A percentile compares a stretch with the other conserved stretches of the same genome.
phyloP scores from a whole-genome alignment of 2,888 invertebrate genomes.

The Paralinhomoeus sp. region DNA sequence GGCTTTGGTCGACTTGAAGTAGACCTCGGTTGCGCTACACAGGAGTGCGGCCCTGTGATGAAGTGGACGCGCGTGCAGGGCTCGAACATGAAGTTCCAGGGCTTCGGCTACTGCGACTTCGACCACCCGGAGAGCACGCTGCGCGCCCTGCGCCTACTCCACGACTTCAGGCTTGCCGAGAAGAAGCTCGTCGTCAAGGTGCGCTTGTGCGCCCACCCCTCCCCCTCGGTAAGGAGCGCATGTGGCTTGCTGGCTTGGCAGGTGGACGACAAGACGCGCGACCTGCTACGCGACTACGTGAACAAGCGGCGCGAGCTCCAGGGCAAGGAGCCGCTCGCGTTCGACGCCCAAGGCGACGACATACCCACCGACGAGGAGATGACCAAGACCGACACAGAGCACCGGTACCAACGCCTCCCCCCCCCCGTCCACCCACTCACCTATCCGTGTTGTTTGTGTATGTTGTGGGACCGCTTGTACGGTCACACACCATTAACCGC shows the following conservation, averaged over 20 bases:
- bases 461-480: too few species aligned
- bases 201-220: not conserved
- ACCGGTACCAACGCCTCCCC: too few species aligned
- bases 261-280: conserved; percentile 79
- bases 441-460: too few species aligned
- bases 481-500: too few species aligned
- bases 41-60: conserved; percentile 73
- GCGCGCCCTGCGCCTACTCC: conserved; percentile 63
- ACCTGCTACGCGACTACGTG: conserved; percentile 60
- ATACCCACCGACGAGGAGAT: not conserved
- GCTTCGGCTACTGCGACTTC: conserved; percentile 93
- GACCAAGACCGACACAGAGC: conserved; percentile 9
- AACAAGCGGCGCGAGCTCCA: conserved; percentile 2
- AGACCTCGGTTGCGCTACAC: not conserved
- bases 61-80: conserved; percentile 89
- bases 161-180: conserved; percentile 72
- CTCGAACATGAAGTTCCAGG: conserved; percentile 40
- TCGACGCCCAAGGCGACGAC: conserved; percentile 10
- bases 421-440: too few species aligned
- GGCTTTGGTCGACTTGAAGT: not conserved
- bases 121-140: conserved; percentile 82
- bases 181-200: conserved; percentile 60
- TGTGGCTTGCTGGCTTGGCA: conserved; percentile 7
- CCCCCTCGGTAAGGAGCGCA: not conserved
- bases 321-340: conserved; percentile 2